Evolutionary conservation across 2,113 vertebrate species (phyloP).

Genomic region (Rhabdornis inornatus): DNA sequence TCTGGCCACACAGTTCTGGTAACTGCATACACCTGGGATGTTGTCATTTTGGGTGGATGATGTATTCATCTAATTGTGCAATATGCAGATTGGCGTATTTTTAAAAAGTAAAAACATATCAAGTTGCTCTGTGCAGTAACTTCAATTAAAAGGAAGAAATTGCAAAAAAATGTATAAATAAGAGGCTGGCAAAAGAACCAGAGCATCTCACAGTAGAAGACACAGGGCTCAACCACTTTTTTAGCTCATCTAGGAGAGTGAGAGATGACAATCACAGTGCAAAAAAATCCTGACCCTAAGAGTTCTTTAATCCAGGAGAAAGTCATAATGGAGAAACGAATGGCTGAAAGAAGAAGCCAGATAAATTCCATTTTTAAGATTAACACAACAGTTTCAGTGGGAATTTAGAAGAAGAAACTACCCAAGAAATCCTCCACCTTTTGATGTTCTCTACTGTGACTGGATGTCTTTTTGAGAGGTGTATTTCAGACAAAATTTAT

Average conservation of each 20-base stretch:
- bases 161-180: neutral
- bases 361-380: neutral
- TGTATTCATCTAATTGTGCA: neutral
- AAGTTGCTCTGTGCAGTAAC: neutral
- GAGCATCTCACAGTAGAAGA: neutral
- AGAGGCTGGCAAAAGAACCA: neutral
- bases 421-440: neutral
- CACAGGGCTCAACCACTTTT: neutral
- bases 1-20: neutral
- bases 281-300: neutral
- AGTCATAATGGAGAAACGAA: neutral
- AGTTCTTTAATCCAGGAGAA: neutral
- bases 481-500: neutral
- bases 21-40: neutral
- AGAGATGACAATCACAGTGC: neutral
- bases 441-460: neutral
- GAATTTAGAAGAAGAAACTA: neutral
- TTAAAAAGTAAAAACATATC: neutral
- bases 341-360: neutral
- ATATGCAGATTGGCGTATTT: accelerated
- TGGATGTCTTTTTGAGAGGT: neutral
- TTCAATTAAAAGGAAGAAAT: neutral
- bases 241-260: neutral
- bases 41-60: neutral
- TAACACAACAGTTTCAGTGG: neutral